These are phyloP conservation scores for Phocoena phocoena DNA, from an alignment of 2,113 vertebrate species.

Conservation along the genomic window DNA sequence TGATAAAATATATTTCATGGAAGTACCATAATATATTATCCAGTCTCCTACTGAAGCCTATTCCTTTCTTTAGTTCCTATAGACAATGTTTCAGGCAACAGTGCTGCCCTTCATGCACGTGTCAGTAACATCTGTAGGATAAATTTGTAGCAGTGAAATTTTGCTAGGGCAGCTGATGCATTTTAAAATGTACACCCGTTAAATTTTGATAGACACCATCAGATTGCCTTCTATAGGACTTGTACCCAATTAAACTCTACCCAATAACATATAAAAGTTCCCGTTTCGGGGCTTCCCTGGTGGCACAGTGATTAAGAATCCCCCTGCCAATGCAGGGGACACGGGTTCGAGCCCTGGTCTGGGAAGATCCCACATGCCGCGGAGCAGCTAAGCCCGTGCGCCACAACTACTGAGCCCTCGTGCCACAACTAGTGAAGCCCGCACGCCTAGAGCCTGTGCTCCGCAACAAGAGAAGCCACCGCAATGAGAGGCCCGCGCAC, in stretches of 20 bases:
- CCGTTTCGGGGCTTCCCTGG: not conserved
- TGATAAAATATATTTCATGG: not conserved
- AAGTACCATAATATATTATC: not conserved
- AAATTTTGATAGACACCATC: not conserved
- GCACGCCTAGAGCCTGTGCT: too few species aligned
- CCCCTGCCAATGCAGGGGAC: too few species aligned
- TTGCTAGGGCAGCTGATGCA: not conserved
- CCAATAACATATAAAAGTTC: not conserved
- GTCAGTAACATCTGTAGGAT: not conserved
- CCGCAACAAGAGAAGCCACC: too few species aligned
- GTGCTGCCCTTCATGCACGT: not conserved
- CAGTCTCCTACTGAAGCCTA: not conserved
- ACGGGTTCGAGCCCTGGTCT: too few species aligned
- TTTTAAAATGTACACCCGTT: not conserved
- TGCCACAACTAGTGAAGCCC: too few species aligned
- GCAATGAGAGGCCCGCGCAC: too few species aligned
- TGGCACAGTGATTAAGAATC: too few species aligned
- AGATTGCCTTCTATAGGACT: not conserved
- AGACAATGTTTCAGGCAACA: not conserved
- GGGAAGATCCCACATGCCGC: too few species aligned
- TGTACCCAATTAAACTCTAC: not conserved
- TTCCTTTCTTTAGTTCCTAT: conserved; percentile 1
- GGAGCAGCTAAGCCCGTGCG: too few species aligned
- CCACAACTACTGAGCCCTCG: too few species aligned
- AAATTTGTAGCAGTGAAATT: not conserved